Conservation (phyloP, 92 coral and sea anemone genomes). For the Zoanthus sociatus region DNA sequence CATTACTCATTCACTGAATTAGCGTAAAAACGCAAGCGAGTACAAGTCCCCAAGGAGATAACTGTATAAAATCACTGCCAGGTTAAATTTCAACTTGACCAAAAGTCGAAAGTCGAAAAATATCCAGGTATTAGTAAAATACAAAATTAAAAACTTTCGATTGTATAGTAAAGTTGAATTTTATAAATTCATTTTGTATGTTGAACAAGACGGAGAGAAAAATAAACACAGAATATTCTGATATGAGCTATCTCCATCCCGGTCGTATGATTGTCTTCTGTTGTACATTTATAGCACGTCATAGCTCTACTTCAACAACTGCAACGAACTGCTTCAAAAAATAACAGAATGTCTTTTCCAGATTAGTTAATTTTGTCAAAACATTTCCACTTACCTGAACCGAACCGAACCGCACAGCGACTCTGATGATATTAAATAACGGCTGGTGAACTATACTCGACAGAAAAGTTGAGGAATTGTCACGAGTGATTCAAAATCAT, state of each 20-base stretch:
- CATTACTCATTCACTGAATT: not conserved
- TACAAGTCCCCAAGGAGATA: too few relatives aligned
- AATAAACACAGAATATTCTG: slow-evolving; percentile 31
- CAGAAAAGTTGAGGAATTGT: not conserved
- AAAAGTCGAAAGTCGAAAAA: not conserved
- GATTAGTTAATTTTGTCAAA: not conserved
- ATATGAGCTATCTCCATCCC: slow-evolving; percentile 29
- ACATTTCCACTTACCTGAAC: slow-evolving; percentile 28
- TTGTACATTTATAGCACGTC: not conserved
- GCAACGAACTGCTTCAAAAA: not conserved
- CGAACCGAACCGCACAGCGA: slow-evolving; percentile 9
- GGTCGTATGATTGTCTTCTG: not conserved
- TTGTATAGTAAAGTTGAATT: not conserved
- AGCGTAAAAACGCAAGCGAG: not conserved
- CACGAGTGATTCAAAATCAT: not conserved
- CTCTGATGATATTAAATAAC: slow-evolving; percentile 31
- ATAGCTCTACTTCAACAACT: not conserved
- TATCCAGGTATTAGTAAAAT: not conserved
- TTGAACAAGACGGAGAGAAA: not conserved
- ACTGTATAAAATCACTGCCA: not conserved
- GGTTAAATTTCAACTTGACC: not conserved
- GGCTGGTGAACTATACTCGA: not conserved
- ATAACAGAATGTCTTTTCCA: not conserved
- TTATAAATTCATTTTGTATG: not conserved
- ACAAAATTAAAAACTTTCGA: not conserved